Evolutionary conservation across 2,113 vertebrate species (phyloP), one percentile per base, ranked within the genome.

Genomic region (Clupea harengus): DNA sequence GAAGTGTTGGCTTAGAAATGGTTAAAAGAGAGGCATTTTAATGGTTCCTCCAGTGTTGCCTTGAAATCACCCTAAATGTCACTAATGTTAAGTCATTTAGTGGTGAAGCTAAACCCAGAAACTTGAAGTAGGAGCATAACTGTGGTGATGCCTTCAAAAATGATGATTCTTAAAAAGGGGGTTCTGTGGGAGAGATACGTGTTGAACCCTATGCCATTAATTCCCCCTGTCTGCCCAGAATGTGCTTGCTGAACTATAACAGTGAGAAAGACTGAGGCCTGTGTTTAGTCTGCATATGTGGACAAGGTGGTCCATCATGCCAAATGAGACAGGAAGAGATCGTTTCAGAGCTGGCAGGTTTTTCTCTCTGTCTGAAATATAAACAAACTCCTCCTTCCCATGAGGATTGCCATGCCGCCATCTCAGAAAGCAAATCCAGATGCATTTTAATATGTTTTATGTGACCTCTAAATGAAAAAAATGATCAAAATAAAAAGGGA

Each of bases 251-350:
- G 82, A 81, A 87, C 28, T 88, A 25, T 84, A 88, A 90, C 86
- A 92, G 85, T 84, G 28, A 7, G 54, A 4, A 13, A 52, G 18
- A 72, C 6, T 39, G 52, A 54, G 83, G 67, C 20, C 84, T 18
- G 39, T 80, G 85, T 88, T 90, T 89, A 86, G 87, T 92, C 89
- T 92, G 81, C 86, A 85, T 88, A 84, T 81, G 81, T 86, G 85
- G 83, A 75, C 54, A 86, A 78, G 83, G 89, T 84, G 85, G 11
- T 78, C 32, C 11, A 32, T 50, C 81, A 81, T 15, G 1, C 72
- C 22, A 78, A 13, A 90, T 28, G 75, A 81, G 44, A 32, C 52
- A 64, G 47, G 49, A 83, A 84, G 64, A 50, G 60, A 81, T 0
- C 64, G 86, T 85, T 82, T 32, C 87, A 88, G 88, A 47, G 86